These are phyloP conservation scores for Catocala nupta DNA, from an alignment of 2,888 invertebrate genomes.

Conservation along the genomic window DNA sequence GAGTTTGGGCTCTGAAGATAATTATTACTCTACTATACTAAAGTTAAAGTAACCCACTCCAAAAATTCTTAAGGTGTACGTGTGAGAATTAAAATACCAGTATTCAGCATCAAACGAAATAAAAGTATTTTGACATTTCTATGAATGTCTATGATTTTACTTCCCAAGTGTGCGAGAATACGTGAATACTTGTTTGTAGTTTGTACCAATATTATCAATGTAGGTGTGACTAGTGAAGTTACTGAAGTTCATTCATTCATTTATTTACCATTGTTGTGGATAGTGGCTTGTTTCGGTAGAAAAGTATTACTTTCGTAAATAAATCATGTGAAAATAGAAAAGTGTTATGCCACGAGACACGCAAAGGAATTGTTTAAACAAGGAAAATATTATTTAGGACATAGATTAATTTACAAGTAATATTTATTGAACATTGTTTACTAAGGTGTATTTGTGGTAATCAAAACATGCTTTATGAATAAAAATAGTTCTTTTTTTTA, in stretches of 20 bases:
- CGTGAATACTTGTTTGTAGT: neutral
- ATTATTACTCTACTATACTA: no score
- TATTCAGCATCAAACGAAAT: no score
- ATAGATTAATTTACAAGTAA: neutral
- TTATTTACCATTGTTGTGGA: conserved; percentile 22
- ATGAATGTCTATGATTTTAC: no score
- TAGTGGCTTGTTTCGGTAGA: neutral
- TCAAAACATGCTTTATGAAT: conserved; percentile 19
- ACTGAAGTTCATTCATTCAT: conserved; percentile 10
- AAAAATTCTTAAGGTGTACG: no score
- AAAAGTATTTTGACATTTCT: no score
- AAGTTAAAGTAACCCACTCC: no score
- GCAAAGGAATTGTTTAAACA: neutral
- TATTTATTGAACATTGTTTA: conserved; percentile 8
- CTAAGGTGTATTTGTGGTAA: conserved; percentile 11
- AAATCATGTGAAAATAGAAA: conserved; percentile 20
- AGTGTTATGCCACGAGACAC: conserved; percentile 6
- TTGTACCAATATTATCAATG: no score
- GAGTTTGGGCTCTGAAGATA: no score
- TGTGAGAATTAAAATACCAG: no score
- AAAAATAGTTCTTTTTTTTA: conserved; percentile 15
- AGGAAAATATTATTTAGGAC: neutral
- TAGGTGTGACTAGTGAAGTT: conserved; percentile 1
- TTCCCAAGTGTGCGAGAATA: neutral
- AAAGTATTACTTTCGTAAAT: conserved; percentile 18